Base-by-base conservation (phyloP, 2,888 invertebrate genomes). In the Mesorhabditis belari region DNA sequence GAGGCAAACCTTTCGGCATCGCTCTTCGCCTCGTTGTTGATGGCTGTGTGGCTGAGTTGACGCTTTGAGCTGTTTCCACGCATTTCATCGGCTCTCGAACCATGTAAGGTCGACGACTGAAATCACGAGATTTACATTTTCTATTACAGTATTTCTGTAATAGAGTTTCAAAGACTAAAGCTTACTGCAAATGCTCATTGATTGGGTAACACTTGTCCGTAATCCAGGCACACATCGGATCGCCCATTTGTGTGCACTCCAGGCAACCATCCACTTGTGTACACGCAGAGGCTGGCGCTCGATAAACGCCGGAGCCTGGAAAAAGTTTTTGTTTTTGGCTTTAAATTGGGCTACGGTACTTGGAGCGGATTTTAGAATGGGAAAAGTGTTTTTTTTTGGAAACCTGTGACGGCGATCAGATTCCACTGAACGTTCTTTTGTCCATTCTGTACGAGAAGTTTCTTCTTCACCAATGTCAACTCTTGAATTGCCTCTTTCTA, bases 171-270 rank as follows among this genome's bases (percentile, higher is more conserved):
- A 35, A 17, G 44, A 35, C 44, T 35, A 17, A n/a, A n/a, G 44
- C 44, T n/a, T 35, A 35, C 44, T 35, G 12, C n/a, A 35, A n/a
- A n/a, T 35, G 44, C n/a, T 35, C 44, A 9, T 17, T 35, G 44
- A 35, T n/a, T 9, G 44, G 44, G 12, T 17, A 9, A n/a, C 44
- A 35, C 12, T n/a, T 9, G 44, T 35, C 44, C 44, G n/a, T 9
- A 9, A 17, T 64, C 71, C 71, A 71, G 17, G 69, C 71, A 57
- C 71, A 71, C 44, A 66, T 62, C 4, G 71, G 71, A 57, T 71
- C 71, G 23, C 65, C 62, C 19, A 58, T 53, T 12, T 57, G 52
- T 26, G 69, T 52, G 57, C 71, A 71, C 19, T 60, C 64, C 0
- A 62, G 62, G 56, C 71, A 71, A n/a, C 44, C 65, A 1, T 57